Evolutionary conservation across 2,888 invertebrate genomes (phyloP).

Genomic region (Junonia oenone): DNA sequence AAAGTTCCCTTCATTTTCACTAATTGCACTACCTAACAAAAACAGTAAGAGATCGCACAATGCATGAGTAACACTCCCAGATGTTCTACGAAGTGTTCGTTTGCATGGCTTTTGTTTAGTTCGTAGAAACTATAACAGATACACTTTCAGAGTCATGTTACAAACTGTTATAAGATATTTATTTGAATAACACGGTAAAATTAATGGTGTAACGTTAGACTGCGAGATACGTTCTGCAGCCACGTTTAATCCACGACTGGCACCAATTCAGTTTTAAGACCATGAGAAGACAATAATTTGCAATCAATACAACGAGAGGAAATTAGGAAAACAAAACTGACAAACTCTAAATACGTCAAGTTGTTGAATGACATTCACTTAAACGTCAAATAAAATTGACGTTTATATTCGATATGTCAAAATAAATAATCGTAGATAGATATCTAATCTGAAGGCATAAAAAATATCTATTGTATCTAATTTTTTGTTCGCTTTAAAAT

Average conservation of each 20-base stretch:
- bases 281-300: not conserved
- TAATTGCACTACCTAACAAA: slow-evolving; percentile 4
- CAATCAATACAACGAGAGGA: not conserved
- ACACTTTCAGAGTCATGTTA: not conserved
- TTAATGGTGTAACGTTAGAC: not conserved
- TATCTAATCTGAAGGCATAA: too few relatives aligned
- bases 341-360: too few relatives aligned
- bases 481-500: too few relatives aligned
- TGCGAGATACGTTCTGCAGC: not conserved
- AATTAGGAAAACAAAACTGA: not conserved
- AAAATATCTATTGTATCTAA: too few relatives aligned
- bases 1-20: slow-evolving; percentile 35
- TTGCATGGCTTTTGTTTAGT: slow-evolving; percentile 4
- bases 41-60: not conserved
- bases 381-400: too few relatives aligned
- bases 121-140: not conserved
- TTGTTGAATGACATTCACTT: too few relatives aligned
- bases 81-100: not conserved
- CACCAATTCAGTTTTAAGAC: not conserved
- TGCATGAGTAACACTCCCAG: not conserved
- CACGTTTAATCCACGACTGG: not conserved
- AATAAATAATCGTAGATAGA: too few relatives aligned
- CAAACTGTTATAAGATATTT: not conserved
- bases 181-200: not conserved
- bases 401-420: too few relatives aligned